phyloP scores from a whole-genome alignment of 2,113 vertebrate genomes.

The Motacilla alba region DNA sequence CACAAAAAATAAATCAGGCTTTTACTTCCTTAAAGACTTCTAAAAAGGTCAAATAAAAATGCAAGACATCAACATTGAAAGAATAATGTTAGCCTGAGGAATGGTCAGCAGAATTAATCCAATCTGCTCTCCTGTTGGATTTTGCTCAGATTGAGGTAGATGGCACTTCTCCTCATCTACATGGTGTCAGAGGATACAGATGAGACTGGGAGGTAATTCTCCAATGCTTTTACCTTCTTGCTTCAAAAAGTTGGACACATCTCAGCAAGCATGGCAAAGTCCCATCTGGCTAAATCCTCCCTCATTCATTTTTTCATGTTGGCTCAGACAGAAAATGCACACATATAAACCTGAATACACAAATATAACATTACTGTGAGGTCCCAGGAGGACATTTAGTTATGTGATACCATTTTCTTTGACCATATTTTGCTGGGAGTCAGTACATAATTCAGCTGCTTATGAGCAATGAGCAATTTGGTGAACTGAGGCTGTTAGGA shows the following conservation, averaged over 20 bases:
- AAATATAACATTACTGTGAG: constrained; percentile 7
- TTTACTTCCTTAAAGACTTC: background rate
- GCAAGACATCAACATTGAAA: background rate
- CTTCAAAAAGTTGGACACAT: background rate
- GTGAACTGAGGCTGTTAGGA: background rate
- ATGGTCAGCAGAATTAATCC: background rate
- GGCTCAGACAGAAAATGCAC: background rate
- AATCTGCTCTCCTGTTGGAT: background rate
- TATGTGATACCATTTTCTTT: background rate
- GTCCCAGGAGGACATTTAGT: constrained; percentile 2
- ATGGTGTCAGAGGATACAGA: background rate
- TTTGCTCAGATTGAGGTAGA: background rate
- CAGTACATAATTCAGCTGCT: background rate
- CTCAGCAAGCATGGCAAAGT: background rate
- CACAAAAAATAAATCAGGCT: background rate
- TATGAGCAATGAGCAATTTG: background rate
- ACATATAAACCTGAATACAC: background rate
- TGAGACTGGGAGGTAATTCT: background rate
- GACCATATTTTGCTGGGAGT: background rate
- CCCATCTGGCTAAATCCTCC: background rate
- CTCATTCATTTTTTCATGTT: background rate
- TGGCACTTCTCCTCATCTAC: background rate
- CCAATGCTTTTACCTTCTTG: background rate
- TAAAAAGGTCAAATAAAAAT: background rate
- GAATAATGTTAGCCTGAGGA: background rate